Evolutionary conservation across 2,113 vertebrate species (phyloP).

Genomic region (Scolopax mira): DNA sequence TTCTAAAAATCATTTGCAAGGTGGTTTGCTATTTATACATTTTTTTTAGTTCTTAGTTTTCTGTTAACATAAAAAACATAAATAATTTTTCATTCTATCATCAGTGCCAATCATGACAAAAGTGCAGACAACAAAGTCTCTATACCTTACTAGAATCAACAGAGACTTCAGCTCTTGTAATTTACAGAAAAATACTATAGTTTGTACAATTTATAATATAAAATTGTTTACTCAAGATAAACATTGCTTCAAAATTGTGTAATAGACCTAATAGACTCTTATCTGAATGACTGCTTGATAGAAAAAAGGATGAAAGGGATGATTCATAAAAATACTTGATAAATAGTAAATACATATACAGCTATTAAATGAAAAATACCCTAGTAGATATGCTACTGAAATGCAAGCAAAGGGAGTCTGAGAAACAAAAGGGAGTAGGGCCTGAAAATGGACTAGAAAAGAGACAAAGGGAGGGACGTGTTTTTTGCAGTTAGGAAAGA

Average conservation of each 20-base stretch:
- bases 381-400: background rate
- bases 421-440: background rate
- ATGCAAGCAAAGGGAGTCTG: background rate
- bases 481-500: background rate
- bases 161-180: background rate
- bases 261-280: background rate
- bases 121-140: background rate
- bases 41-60: background rate
- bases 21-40: background rate
- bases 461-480: background rate
- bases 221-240: background rate
- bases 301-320: background rate
- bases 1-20: background rate
- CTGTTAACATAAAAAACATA: background rate
- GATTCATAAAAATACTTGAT: background rate
- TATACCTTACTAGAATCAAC: background rate
- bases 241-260: background rate
- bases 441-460: background rate
- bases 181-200: background rate
- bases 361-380: background rate
- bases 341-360: background rate
- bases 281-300: background rate
- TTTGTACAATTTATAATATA: background rate
- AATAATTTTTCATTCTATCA: background rate
- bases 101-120: background rate